A percentile compares a stretch with the other conserved stretches of the same genome.
These are phyloP conservation scores for Leucophenga montana DNA, from an alignment of 2,888 invertebrate species.

Conservation along the genomic window DNA sequence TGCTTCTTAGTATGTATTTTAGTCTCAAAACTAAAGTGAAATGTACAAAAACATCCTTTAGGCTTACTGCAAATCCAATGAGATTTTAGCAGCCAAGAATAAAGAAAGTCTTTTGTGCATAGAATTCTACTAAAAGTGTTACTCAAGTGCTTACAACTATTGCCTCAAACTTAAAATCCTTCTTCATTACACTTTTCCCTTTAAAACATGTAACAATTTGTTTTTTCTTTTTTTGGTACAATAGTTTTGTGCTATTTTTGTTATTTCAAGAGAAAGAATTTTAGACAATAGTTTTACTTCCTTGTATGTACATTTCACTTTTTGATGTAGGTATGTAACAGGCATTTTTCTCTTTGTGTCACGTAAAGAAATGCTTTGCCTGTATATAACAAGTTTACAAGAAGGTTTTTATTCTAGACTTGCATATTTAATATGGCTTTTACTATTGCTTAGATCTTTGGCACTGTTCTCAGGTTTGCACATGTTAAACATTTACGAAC, in stretches of 20 bases:
- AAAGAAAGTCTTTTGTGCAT: conserved; percentile 10
- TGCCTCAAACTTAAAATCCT: neutral
- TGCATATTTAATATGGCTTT: conserved; percentile 4
- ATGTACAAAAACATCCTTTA: too few species aligned
- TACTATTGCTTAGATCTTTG: neutral
- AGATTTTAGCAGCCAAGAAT: too few species aligned
- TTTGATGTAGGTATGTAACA: neutral
- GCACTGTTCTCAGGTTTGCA: neutral
- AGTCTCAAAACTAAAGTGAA: too few species aligned
- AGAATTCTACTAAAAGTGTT: conserved; percentile 17
- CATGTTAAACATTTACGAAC: neutral
- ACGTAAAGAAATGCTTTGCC: neutral
- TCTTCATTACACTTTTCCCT: neutral
- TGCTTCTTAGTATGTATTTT: too few species aligned
- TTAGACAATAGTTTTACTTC: conserved; percentile 20
- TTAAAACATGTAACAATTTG: neutral
- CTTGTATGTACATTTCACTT: conserved; percentile 3
- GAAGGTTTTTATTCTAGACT: neutral
- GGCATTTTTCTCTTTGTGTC: neutral
- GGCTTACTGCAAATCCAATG: too few species aligned
- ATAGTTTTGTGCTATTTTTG: conserved; percentile 21
- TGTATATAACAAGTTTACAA: neutral
- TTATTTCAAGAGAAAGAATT: conserved; percentile 11
- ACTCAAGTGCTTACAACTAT: conserved; percentile 14
- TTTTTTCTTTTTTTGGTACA: conserved; percentile 1